Conservation (phyloP, 92 coral and sea anemone genomes). For the Heliopora coerulea region DNA sequence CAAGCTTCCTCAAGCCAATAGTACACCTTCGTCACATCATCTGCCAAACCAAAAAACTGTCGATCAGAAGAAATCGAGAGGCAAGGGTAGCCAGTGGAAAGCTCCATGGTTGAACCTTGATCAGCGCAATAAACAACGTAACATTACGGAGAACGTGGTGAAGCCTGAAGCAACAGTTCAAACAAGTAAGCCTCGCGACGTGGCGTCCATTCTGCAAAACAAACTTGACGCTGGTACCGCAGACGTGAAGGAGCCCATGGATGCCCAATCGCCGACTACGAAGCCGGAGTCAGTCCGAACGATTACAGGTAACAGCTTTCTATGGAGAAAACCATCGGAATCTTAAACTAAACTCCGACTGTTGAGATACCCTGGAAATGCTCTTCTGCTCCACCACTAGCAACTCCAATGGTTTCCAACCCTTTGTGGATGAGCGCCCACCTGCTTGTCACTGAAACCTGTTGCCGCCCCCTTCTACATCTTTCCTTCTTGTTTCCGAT, state of each 20-base stretch:
- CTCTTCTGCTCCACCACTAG: too few relatives aligned
- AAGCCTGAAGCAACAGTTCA: not conserved
- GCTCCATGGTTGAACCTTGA: constrained; percentile 33
- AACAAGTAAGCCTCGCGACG: not conserved
- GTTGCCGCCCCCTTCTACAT: too few relatives aligned
- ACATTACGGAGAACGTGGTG: constrained; percentile 6
- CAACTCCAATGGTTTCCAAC: too few relatives aligned
- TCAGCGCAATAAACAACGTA: constrained; percentile 28
- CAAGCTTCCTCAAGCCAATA: not conserved
- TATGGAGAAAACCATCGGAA: too few relatives aligned
- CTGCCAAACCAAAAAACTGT: not conserved
- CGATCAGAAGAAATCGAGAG: not conserved
- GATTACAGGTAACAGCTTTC: not conserved
- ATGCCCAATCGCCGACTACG: constrained; percentile 17
- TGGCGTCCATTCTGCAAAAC: constrained; percentile 18
- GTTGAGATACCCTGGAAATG: too few relatives aligned
- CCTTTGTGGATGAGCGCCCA: too few relatives aligned
- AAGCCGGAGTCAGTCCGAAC: constrained; percentile 14
- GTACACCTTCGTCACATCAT: not conserved
- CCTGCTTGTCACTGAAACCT: too few relatives aligned
- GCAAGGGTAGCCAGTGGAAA: constrained; percentile 6
- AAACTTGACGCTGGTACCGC: not conserved
- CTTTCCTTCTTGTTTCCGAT: too few relatives aligned
- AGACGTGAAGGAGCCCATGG: not conserved
- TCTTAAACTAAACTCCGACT: too few relatives aligned